Conservation (phyloP, 2,113 vertebrate genomes). For the Lepus timidus region DNA sequence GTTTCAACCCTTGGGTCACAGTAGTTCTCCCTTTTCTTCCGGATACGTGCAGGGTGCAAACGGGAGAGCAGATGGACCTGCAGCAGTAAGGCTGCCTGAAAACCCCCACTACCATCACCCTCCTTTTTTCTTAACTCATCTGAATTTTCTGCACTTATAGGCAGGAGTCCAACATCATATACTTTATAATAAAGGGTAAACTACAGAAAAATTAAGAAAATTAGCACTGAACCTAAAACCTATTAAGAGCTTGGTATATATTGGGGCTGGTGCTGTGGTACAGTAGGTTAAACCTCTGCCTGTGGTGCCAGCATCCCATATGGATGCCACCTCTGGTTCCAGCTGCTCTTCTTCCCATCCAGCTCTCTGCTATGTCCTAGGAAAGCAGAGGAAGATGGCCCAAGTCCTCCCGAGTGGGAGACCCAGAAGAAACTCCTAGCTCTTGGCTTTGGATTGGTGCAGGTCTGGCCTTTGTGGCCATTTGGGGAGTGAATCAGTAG, state of each 20-base stretch:
- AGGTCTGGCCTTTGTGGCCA: no score
- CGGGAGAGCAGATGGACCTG: not conserved
- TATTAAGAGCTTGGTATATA: not conserved
- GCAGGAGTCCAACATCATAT: not conserved
- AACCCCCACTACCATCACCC: not conserved
- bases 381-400: no score
- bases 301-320: no score
- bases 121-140: not conserved
- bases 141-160: slow-evolving; percentile 14
- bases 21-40: not conserved
- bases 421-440: no score
- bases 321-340: no score
- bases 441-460: no score
- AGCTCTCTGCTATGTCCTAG: no score
- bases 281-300: no score
- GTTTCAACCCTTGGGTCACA: not conserved
- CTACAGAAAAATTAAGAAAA: slow-evolving; percentile 45
- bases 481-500: no score
- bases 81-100: not conserved
- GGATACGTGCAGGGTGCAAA: not conserved
- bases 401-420: no score
- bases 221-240: slow-evolving; percentile 33
- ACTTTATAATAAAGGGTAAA: not conserved
- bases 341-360: no score
- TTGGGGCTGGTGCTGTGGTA: no score